Percentiles rank a stretch among this genome's conserved stretches.
phyloP scores from a whole-genome alignment of 2,888 invertebrate species.

The Apamea anceps region DNA sequence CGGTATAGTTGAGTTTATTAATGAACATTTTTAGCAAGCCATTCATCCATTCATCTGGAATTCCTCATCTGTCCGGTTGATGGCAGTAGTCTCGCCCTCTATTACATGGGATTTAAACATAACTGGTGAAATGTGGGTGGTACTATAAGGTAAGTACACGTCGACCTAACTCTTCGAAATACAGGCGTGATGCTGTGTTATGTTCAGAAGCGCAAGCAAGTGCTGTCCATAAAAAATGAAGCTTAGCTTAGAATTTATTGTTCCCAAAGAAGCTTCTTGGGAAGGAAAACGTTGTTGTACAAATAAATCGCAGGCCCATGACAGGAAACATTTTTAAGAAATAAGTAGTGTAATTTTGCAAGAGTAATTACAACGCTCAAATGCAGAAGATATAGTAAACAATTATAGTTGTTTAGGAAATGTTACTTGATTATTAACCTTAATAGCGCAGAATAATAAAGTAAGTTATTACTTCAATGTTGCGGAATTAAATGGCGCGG shows the following conservation, averaged over 20 bases:
- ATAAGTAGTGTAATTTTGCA: neutral
- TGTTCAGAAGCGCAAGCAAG: neutral
- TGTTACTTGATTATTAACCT: conserved; percentile 24
- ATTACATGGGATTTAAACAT: no score
- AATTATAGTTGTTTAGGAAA: conserved; percentile 10
- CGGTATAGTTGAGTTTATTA: neutral
- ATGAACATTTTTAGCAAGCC: neutral
- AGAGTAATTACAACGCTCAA: neutral
- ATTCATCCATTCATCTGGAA: no score
- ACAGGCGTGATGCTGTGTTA: no score
- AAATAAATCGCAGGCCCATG: neutral
- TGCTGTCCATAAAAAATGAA: neutral
- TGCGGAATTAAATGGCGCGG: conserved; percentile 18
- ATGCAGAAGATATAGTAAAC: neutral
- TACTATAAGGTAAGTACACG: no score
- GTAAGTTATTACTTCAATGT: neutral
- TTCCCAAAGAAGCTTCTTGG: neutral
- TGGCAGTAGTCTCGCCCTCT: no score
- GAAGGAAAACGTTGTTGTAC: neutral
- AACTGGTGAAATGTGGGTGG: no score
- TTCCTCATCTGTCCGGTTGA: no score
- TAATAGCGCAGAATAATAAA: neutral
- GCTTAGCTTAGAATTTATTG: neutral
- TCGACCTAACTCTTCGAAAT: no score
- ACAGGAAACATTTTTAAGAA: neutral